Base-by-base conservation (phyloP, 2,113 vertebrate genomes). In the Mesitornis unicolor region DNA sequence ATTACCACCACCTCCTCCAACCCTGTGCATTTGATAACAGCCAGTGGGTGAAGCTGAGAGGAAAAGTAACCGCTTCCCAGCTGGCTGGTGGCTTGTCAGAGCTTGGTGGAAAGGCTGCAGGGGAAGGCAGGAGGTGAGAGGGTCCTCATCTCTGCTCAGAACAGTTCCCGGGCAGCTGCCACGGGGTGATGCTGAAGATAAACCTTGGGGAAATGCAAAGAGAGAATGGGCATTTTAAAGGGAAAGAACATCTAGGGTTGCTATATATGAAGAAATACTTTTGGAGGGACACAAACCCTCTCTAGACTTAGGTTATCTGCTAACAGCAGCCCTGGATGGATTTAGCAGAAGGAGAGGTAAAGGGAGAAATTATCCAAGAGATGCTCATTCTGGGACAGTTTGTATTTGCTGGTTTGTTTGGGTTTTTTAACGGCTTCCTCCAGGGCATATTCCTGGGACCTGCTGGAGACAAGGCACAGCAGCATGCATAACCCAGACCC, bases 101-200 rank as follows among this genome's bases (percentile, higher is more conserved):
- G 36, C 13, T 45, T 40, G 38, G 24, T 89, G 60, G 60, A 75
- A 78, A 93, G 47, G 47, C 28, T 76, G 16, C 36, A 51, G n/a
- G 8, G 35, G 9, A 88, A 83, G 36, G 9, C 5, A 1, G 51
- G 21, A 75, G 16, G 16, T 5, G 2, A 74, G 50, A 48, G 54
- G 47, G 28, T 6, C 7, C 28, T 59, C 3, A 19, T 0, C 33
- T 48, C 53, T 42, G 25, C 2, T 2, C 45, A 69, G 63, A 33
- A 76, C 45, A 35, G 43, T 19, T 11, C 42, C 11, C 1, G 6
- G 35, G 12, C 47, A 90, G 12, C 42, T 74, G 29, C 59, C 28
- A 57, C 3, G 0, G 3, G 13, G 26, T 42, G 50, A 84, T 35
- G 56, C 59, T 1, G 1, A 81, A 61, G 59, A 73, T 38, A 83